Evolutionary conservation across 2,888 invertebrate species (phyloP).

Genomic region (Drosophila rellima): DNA sequence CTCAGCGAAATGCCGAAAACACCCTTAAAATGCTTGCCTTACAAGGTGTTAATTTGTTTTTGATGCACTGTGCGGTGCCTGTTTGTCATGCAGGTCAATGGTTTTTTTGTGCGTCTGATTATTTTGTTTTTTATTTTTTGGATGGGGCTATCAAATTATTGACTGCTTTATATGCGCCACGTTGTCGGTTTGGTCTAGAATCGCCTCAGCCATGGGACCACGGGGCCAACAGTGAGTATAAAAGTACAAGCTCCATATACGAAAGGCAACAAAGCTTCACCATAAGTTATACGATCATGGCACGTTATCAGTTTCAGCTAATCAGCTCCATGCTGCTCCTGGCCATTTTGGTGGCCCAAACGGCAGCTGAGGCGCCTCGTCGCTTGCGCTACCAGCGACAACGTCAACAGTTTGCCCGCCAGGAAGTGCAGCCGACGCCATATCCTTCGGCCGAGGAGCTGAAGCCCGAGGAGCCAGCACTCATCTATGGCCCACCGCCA

Average conservation of each 20-base stretch:
- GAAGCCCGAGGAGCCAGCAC: constrained; percentile 75
- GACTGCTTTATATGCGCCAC: constrained; percentile 74
- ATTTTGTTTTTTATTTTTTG: constrained; percentile 10
- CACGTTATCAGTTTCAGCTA: constrained; percentile 63
- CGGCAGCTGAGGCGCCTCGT: constrained; percentile 51
- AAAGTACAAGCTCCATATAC: constrained; percentile 65
- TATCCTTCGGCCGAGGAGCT: constrained; percentile 78
- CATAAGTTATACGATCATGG: constrained; percentile 60
- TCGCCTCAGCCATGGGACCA: constrained; percentile 41
- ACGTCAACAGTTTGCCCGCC: constrained; percentile 65
- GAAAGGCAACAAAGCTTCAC: constrained; percentile 58
- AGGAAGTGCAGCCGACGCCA: constrained; percentile 70
- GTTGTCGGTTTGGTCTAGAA: constrained; percentile 58
- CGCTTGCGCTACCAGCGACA: constrained; percentile 51
- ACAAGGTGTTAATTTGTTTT: constrained; percentile 19
- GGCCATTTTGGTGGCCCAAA: constrained; percentile 51
- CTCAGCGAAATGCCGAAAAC: constrained; percentile 13
- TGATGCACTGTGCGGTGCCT: constrained; percentile 64
- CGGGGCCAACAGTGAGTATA: constrained; percentile 49
- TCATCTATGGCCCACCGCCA: constrained; percentile 79
- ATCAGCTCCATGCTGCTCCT: constrained; percentile 52
- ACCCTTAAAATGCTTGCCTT: neutral
- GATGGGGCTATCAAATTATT: constrained; percentile 55
- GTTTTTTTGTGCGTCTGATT: constrained; percentile 21
- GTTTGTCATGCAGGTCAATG: constrained; percentile 73